Evolutionary conservation across 1,140 invertebrate genomes (phyloP).

Genomic region (Campoletis sonorensis): DNA sequence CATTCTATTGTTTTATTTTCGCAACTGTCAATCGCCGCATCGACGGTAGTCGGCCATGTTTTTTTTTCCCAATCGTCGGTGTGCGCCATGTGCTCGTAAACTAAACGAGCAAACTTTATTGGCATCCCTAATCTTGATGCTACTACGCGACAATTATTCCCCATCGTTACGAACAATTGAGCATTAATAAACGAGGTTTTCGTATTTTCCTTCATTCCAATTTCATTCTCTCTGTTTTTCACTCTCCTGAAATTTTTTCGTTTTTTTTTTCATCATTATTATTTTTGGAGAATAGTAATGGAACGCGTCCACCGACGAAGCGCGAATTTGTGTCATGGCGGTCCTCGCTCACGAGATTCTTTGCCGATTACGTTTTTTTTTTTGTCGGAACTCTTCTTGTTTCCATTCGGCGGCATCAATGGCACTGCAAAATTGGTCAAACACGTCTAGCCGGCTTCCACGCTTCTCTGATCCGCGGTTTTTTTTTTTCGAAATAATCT

Average conservation of each 20-base stretch:
- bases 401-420: constrained; percentile 1
- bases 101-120: not conserved
- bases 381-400: not conserved
- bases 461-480: not conserved
- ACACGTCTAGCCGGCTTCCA: not conserved
- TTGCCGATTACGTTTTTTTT: constrained; percentile 37
- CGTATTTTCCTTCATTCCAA: not conserved
- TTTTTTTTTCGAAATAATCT: not conserved
- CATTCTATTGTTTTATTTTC: not conserved
- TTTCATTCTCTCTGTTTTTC: not conserved
- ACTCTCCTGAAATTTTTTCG: not conserved
- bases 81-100: constrained; percentile 73
- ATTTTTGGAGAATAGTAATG: constrained; percentile 30
- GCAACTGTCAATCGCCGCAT: constrained; percentile 69
- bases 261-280: constrained; percentile 37
- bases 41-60: constrained; percentile 67
- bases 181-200: not conserved
- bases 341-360: constrained; percentile 51
- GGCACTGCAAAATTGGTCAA: not conserved
- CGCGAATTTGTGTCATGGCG: constrained; percentile 64
- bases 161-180: not conserved
- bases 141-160: not conserved
- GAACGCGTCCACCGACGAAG: constrained; percentile 45
- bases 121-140: not conserved
- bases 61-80: constrained; percentile 32